Base-by-base conservation (phyloP, 30 jellyfish, hydroid and myxozoan species). In the Pelagia noctiluca region DNA sequence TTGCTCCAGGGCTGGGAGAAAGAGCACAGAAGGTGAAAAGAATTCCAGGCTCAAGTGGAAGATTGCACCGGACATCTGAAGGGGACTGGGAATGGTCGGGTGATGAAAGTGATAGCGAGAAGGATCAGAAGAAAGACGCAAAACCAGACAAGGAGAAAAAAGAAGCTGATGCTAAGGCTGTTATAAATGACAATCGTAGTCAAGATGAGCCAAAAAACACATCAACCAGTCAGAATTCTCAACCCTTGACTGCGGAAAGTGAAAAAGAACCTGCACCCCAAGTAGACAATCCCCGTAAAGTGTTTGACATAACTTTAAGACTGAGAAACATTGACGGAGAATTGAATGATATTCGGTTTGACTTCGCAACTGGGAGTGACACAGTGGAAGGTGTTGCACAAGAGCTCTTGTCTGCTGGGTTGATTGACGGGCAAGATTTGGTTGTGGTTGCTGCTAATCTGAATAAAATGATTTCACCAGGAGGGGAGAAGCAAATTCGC, bases 311-410 rank as follows among this genome's bases (percentile, higher is more conserved):
- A 30, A 90, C 97, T 12, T 76, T 90, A 29, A 74, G 97, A 37
- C 84, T 82, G 32, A 88, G 99, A 62, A 94, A 88, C 64, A 83
- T 86, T 70, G 88, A 71, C 29, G 94, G 94, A 34, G 99, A 94
- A 36, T 90, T 94, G 70, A 94, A 94, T 78, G 99, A 94, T 35
- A 94, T 94, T 71, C 82, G 99, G 21, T 94, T 94, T 78, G 99
- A 94, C 49, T 87, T 94, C 48, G 62, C 97, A 35, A 88, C 90
- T 31, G 93, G 93, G 26, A 22, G 76, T 71, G 99, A 95, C 78
- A 84, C 97, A 0, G 97, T 90, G 24, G 99, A 89, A 49, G 97
- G 97, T 32, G 99, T 95, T 3, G 86, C 97, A n/a, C 97, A 90
- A 77, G 99, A 95, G 81, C 95, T 95, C 0, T 37, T 95, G 74